Evolutionary conservation across 37 sponge, comb jelly and placozoan genomes (phyloP).

Genomic region (Hormiphora californensis): DNA sequence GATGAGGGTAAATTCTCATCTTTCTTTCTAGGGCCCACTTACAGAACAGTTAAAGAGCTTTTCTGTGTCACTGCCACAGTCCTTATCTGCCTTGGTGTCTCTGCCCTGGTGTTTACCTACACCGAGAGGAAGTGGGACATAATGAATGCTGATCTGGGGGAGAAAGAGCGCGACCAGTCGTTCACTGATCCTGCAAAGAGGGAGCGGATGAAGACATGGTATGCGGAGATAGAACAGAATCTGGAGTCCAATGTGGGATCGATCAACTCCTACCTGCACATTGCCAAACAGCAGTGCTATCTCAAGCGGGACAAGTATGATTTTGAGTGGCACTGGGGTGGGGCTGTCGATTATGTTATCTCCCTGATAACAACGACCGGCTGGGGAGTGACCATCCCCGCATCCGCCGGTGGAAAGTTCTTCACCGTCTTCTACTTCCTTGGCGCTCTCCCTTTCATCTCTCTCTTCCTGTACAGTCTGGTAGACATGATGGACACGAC

Average conservation of each 20-base stretch:
- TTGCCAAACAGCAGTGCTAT: neutral
- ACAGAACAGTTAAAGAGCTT: neutral
- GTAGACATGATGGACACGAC: neutral
- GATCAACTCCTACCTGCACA: neutral
- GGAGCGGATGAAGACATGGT: neutral
- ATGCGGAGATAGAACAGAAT: neutral
- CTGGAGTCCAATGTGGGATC: neutral
- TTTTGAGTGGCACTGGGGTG: slow-evolving; percentile 15
- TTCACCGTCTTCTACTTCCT: neutral
- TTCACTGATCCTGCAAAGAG: neutral
- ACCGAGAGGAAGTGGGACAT: slow-evolving; percentile 50
- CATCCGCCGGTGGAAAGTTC: neutral
- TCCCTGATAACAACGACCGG: slow-evolving; percentile 8
- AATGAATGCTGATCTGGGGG: neutral
- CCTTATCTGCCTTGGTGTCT: slow-evolving; percentile 1
- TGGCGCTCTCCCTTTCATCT: neutral
- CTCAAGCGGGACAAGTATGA: neutral
- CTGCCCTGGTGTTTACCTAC: slow-evolving; percentile 1
- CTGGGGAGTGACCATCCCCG: slow-evolving; percentile 12
- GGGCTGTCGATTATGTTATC: slow-evolving; percentile 25
- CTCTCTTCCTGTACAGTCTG: neutral
- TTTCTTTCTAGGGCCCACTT: slow-evolving; percentile 42
- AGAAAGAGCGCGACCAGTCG: neutral
- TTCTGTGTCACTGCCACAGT: neutral
- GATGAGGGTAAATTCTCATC: slow-evolving; percentile 44